Percentiles rank a stretch among this genome's conserved stretches.
phyloP scores from a whole-genome alignment of 1,140 invertebrate genomes.

The Aporrectodea caliginosa region DNA sequence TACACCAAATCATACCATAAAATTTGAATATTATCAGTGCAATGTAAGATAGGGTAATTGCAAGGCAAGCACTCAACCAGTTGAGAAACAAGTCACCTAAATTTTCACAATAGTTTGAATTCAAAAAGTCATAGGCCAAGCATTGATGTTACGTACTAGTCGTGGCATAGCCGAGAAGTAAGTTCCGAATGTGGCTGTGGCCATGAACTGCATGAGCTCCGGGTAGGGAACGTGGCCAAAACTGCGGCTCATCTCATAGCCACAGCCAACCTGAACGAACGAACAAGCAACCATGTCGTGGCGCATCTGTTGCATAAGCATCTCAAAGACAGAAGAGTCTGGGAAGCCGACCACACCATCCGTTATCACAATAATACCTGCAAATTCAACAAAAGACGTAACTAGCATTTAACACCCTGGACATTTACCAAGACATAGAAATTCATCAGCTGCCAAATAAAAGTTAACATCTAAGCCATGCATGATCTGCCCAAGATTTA shows the following conservation, averaged over 20 bases:
- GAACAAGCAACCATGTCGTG: conserved; percentile 73
- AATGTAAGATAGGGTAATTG: too few relatives aligned
- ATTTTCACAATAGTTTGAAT: too few relatives aligned
- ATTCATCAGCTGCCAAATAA: too few relatives aligned
- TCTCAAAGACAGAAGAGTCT: conserved; percentile 70
- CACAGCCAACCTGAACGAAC: conserved; percentile 71
- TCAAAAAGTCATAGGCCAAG: background rate
- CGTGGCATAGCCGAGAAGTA: conserved; percentile 59
- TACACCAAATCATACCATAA: too few relatives aligned
- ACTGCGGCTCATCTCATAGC: conserved; percentile 38
- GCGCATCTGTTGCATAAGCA: conserved; percentile 69
- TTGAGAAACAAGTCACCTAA: too few relatives aligned
- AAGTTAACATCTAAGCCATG: too few relatives aligned
- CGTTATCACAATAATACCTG: conserved; percentile 74
- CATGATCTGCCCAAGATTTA: too few relatives aligned
- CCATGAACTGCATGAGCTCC: conserved; percentile 74
- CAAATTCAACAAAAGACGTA: conserved; percentile 39
- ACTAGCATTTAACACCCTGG: too few relatives aligned
- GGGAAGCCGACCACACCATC: conserved; percentile 77
- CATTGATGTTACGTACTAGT: conserved; percentile 36
- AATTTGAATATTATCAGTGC: too few relatives aligned
- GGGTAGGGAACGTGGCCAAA: conserved; percentile 67
- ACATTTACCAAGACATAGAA: too few relatives aligned
- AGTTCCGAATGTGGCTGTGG: conserved; percentile 72
- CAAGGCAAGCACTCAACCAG: too few relatives aligned